These are phyloP conservation scores for Glaucomys volans DNA, from an alignment of 2,113 vertebrate genomes.

Conservation along the genomic window DNA sequence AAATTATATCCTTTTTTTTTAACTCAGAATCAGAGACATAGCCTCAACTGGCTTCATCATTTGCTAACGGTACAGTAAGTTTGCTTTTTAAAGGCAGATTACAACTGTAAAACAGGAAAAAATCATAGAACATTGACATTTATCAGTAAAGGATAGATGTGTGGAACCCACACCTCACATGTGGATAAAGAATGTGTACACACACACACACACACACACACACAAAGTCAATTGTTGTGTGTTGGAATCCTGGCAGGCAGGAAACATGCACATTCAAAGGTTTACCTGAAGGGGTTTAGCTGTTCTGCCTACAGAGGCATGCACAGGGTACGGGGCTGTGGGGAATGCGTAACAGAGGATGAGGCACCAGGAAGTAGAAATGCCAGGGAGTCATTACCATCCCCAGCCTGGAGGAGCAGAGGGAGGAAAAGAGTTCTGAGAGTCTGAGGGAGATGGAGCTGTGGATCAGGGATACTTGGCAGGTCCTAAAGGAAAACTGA, in stretches of 20 bases:
- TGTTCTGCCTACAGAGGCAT: not conserved
- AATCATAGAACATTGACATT: not conserved
- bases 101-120: not conserved
- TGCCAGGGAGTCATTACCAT: not conserved
- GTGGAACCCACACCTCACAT: not conserved
- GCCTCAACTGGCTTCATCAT: not conserved
- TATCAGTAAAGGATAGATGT: not conserved
- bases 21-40: not conserved
- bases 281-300: slow-evolving; percentile 6
- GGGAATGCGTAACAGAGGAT: not conserved
- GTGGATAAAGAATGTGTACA: not conserved
- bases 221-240: not conserved
- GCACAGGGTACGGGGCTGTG: not conserved
- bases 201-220: not conserved
- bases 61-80: not conserved
- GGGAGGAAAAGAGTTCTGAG: not conserved
- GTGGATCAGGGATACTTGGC: not conserved
- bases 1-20: not conserved
- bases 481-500: not conserved
- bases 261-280: not conserved
- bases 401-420: not conserved
- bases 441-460: not conserved
- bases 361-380: not conserved
- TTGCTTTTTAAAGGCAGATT: slow-evolving; percentile 44
- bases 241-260: not conserved